Percentiles rank a stretch among this genome's conserved stretches.
phyloP scores from a whole-genome alignment of 2,113 vertebrate species.

The Gymnogyps californianus region DNA sequence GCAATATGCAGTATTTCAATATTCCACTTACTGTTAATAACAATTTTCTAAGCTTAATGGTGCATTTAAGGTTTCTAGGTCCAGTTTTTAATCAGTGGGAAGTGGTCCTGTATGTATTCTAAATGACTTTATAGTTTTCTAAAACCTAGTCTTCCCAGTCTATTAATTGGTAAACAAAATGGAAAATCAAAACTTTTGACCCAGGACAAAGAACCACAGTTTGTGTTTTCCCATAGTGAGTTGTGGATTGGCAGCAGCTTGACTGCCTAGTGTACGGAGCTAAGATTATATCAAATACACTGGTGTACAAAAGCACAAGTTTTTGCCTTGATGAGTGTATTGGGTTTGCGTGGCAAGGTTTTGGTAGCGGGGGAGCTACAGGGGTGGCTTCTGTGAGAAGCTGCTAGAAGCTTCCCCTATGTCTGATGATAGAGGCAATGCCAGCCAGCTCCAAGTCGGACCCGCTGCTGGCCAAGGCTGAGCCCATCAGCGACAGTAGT shows the following conservation, averaged over 20 bases:
- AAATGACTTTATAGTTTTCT: neutral
- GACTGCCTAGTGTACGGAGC: neutral
- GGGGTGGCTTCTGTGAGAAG: too few species aligned
- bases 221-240: neutral
- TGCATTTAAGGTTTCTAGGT: neutral
- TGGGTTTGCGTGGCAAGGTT: too few species aligned
- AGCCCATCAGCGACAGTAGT: too few species aligned
- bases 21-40: neutral
- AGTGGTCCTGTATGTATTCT: neutral
- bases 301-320: neutral
- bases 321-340: neutral
- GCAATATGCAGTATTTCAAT: neutral
- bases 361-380: too few species aligned
- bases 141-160: neutral
- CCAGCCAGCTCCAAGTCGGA: too few species aligned
- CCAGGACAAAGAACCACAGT: neutral
- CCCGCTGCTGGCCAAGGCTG: too few species aligned
- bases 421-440: too few species aligned
- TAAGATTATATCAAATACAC: neutral
- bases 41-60: neutral
- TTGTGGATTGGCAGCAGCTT: neutral
- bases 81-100: neutral
- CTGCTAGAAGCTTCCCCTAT: too few species aligned
- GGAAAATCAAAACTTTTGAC: neutral
- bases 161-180: neutral